These are phyloP conservation scores for Platalea minor DNA, from an alignment of 2,797 vertebrate genomes.

Conservation along the genomic window DNA sequence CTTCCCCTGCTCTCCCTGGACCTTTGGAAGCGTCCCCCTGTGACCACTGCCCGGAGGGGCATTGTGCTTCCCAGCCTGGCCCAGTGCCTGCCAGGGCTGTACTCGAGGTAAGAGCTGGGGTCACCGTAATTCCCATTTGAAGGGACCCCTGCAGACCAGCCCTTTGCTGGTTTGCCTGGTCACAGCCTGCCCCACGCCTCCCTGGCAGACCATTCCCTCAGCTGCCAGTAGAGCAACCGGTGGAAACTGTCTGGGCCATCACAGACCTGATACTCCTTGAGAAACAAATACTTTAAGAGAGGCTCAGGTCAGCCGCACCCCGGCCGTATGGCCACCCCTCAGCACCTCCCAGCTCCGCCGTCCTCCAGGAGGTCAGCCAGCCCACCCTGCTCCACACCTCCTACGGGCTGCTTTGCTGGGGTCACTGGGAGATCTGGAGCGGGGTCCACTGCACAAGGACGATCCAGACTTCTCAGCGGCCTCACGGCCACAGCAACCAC, in stretches of 20 bases:
- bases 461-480: not conserved
- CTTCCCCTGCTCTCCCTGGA: not conserved
- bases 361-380: not conserved
- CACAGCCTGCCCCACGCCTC: not conserved
- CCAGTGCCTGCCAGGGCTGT: not conserved
- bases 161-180: not conserved
- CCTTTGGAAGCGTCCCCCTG: not conserved
- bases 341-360: not conserved
- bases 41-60: accelerated
- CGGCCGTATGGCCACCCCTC: not conserved
- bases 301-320: not conserved
- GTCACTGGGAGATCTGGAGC: not conserved
- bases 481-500: not conserved
- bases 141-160: not conserved
- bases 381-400: not conserved
- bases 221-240: not conserved
- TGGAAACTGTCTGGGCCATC: not conserved
- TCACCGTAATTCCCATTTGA: not conserved
- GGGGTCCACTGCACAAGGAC: not conserved
- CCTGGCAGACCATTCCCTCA: not conserved
- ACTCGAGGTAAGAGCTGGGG: not conserved
- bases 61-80: not conserved
- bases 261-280: not conserved
- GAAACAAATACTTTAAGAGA: not conserved
- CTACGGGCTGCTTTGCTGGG: accelerated